A percentile compares a stretch with the other conserved stretches of the same genome.
Evolutionary conservation across 1,140 invertebrate species (phyloP).

Genomic region (Parasteatoda tepidariorum): DNA sequence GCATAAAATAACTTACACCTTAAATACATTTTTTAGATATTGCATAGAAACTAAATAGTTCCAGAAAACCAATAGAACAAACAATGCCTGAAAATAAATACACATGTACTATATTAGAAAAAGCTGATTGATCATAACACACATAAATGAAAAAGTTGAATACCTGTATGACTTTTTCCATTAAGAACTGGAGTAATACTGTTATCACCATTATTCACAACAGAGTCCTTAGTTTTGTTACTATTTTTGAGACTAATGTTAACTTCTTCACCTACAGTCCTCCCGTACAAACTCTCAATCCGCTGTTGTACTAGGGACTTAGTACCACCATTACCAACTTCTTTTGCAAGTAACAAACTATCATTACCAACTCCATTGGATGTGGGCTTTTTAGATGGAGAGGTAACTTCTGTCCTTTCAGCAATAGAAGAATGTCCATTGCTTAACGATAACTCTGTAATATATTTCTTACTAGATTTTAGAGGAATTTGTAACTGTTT

Average conservation of each 20-base stretch:
- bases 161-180: slow-evolving; percentile 34
- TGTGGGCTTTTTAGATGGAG: background rate
- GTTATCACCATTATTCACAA: background rate
- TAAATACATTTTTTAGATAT: no score
- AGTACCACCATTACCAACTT: slow-evolving; percentile 34
- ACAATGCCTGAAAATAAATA: no score
- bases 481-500: slow-evolving; percentile 40
- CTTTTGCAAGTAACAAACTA: slow-evolving; percentile 42
- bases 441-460: slow-evolving; percentile 20
- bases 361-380: slow-evolving; percentile 14
- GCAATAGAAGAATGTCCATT: background rate
- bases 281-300: slow-evolving; percentile 87
- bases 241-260: slow-evolving; percentile 34
- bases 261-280: slow-evolving; percentile 52
- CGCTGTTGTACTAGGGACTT: slow-evolving; percentile 87
- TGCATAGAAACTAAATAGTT: no score
- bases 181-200: slow-evolving; percentile 33
- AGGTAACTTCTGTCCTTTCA: slow-evolving; percentile 1
- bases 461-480: slow-evolving; percentile 30
- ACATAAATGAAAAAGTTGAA: background rate
- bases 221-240: slow-evolving; percentile 10
- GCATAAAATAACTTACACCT: no score
- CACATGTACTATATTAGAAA: background rate
- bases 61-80: background rate
- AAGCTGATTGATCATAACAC: background rate